These are phyloP conservation scores for Forbesichthys agassizii DNA, from an alignment of 2,113 vertebrate genomes.

Conservation along the genomic window DNA sequence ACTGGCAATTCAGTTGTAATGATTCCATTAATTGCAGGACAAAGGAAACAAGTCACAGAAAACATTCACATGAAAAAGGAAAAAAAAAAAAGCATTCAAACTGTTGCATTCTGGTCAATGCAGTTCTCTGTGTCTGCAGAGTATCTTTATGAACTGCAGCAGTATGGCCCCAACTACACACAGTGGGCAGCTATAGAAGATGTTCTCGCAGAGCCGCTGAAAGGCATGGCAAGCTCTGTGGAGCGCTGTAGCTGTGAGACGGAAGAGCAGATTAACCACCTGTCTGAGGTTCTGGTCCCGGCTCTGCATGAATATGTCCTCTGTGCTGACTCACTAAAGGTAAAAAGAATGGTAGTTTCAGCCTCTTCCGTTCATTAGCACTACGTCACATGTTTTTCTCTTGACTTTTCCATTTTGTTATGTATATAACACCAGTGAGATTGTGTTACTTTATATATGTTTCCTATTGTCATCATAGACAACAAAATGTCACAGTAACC, in stretches of 20 bases:
- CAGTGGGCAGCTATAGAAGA: conserved; percentile 88
- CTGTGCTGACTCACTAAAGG: conserved; percentile 89
- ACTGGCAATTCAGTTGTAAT: too few relatives aligned
- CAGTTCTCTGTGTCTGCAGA: conserved; percentile 69
- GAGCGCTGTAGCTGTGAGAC: conserved; percentile 83
- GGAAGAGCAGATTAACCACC: conserved; percentile 77
- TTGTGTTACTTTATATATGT: too few relatives aligned
- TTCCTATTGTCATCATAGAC: too few relatives aligned
- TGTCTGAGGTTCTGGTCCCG: conserved; percentile 82
- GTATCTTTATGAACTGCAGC: conserved; percentile 86
- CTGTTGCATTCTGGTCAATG: neutral
- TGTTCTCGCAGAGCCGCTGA: conserved; percentile 80
- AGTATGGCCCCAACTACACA: conserved; percentile 81
- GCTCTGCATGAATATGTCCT: conserved; percentile 89
- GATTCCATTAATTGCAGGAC: too few relatives aligned
- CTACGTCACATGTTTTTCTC: too few relatives aligned
- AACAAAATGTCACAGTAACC: too few relatives aligned
- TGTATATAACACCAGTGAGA: too few relatives aligned
- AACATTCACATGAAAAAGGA: too few relatives aligned
- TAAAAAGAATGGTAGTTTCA: conserved; percentile 56
- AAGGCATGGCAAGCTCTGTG: conserved; percentile 80
- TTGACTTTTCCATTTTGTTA: too few relatives aligned
- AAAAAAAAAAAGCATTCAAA: too few relatives aligned
- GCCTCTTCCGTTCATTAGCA: too few relatives aligned
- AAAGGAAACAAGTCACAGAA: too few relatives aligned